A percentile compares a stretch with the other conserved stretches of the same genome.
Conservation (phyloP, 2,888 invertebrate species). For the Chrysopilus asiliformis region DNA sequence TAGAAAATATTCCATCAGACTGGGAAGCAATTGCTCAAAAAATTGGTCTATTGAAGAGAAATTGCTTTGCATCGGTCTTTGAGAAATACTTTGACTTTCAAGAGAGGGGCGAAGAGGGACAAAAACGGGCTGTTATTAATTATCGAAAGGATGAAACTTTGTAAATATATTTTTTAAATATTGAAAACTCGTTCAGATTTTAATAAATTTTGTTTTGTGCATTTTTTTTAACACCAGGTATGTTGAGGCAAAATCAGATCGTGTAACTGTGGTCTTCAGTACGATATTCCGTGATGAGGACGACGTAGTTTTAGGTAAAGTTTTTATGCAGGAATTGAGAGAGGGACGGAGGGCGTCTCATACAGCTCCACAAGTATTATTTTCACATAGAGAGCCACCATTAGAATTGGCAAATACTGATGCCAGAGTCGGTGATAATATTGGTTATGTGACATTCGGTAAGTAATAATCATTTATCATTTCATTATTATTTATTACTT, state of each 20-base stretch:
- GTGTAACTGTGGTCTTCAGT: slow-evolving; percentile 98
- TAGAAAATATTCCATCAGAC: slow-evolving; percentile 82
- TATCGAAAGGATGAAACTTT: slow-evolving; percentile 98
- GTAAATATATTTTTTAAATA: slow-evolving; percentile 43
- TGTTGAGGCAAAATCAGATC: slow-evolving; percentile 93
- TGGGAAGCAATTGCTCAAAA: slow-evolving; percentile 83
- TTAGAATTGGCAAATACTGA: slow-evolving; percentile 86
- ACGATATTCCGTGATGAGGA: slow-evolving; percentile 98
- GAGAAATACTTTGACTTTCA: slow-evolving; percentile 99
- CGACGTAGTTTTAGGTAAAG: slow-evolving; percentile 96
- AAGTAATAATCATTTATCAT: slow-evolving; percentile 34
- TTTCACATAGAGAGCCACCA: slow-evolving; percentile 94
- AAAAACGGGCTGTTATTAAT: slow-evolving; percentile 93
- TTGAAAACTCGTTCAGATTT: background rate
- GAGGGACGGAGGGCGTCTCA: slow-evolving; percentile 94
- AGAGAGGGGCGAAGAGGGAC: slow-evolving; percentile 78
- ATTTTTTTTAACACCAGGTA: slow-evolving; percentile 52
- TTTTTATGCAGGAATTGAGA: slow-evolving; percentile 98
- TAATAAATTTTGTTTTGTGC: background rate
- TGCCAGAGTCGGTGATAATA: slow-evolving; percentile 89
- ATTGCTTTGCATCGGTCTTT: slow-evolving; percentile 99
- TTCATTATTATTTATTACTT: no score
- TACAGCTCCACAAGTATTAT: slow-evolving; percentile 81
- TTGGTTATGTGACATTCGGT: slow-evolving; percentile 99
- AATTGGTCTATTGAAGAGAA: slow-evolving; percentile 87